Conservation (phyloP, 2,888 invertebrate species). For the Drosophila hamatofila region DNA sequence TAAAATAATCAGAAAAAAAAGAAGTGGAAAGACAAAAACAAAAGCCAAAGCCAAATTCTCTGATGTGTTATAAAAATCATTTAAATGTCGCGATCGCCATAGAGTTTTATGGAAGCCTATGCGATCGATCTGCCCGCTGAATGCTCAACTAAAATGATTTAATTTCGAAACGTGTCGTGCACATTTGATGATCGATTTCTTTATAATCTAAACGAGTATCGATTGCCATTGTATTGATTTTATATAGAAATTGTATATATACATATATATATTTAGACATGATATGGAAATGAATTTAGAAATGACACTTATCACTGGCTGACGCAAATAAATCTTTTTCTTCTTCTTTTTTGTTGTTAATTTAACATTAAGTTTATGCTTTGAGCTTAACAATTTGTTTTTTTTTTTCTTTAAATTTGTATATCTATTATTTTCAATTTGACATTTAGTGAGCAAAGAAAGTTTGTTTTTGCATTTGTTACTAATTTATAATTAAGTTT, state of each 20-base stretch:
- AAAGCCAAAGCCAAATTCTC: slow-evolving; percentile 29
- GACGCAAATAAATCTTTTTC: neutral
- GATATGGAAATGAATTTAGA: slow-evolving; percentile 15
- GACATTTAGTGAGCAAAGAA: neutral
- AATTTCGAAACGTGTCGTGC: slow-evolving; percentile 82
- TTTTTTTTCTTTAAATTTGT: no score
- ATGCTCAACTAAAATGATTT: slow-evolving; percentile 82
- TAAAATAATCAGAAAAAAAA: slow-evolving; percentile 37
- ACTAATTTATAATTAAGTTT: no score
- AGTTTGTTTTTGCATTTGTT: no score
- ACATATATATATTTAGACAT: slow-evolving; percentile 20
- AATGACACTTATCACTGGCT: neutral
- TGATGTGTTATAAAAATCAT: slow-evolving; percentile 80
- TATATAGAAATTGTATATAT: no score
- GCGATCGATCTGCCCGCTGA: slow-evolving; percentile 17
- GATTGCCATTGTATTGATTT: slow-evolving; percentile 15
- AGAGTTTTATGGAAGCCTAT: slow-evolving; percentile 42
- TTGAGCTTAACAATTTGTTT: no score
- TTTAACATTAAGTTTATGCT: no score
- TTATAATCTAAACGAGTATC: slow-evolving; percentile 27
- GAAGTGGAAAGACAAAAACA: slow-evolving; percentile 29
- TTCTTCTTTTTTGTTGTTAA: neutral
- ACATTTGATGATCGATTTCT: slow-evolving; percentile 71
- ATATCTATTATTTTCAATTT: no score
- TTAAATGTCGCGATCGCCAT: slow-evolving; percentile 56